Conservation (phyloP, 37 sponge, comb jelly and placozoan species). For the Bolinopsis microptera region DNA sequence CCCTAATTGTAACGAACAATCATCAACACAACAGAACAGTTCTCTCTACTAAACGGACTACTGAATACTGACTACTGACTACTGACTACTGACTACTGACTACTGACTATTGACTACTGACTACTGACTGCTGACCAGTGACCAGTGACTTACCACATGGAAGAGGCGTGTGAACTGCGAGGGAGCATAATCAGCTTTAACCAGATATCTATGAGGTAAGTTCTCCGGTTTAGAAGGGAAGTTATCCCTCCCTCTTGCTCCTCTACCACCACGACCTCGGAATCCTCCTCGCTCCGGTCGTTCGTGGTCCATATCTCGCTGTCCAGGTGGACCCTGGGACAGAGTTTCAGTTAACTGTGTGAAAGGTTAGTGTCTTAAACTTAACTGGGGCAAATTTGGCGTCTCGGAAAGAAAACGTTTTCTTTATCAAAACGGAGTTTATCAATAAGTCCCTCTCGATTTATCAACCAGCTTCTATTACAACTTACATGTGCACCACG, state of each 20-base stretch:
- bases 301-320: not conserved
- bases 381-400: no score
- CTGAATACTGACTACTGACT: no score
- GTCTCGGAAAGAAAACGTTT: no score
- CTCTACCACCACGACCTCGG: not conserved
- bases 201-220: conserved; percentile 41
- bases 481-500: not conserved
- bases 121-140: no score
- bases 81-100: no score
- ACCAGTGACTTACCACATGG: conserved; percentile 29
- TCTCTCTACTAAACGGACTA: no score
- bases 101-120: no score
- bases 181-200: not conserved
- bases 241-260: not conserved
- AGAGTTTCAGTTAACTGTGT: not conserved
- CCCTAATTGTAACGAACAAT: no score
- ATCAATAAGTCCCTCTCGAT: no score
- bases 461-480: no score
- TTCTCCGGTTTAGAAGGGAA: not conserved
- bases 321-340: not conserved
- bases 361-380: not conserved
- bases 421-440: no score
- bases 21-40: no score
- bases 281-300: not conserved
- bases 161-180: not conserved